Evolutionary conservation across 2,797 vertebrate species (phyloP), one percentile per base, ranked within the genome.

Genomic region (Leptodactylus fallax): DNA sequence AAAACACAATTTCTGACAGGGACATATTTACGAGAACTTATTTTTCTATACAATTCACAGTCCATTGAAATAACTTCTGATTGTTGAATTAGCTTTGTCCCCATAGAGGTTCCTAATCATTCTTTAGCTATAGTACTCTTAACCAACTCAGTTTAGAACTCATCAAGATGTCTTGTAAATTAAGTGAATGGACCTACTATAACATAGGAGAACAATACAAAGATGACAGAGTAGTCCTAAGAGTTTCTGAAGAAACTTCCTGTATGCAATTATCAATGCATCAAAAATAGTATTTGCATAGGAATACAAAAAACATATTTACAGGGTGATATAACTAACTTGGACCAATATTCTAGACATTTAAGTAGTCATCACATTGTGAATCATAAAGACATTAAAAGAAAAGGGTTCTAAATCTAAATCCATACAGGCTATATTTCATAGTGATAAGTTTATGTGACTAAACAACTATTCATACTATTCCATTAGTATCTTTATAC

Each of bases 101-200:
- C 72, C 72, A 77, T 77, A 7, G 47, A 76, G 72, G 10, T 77
- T 51, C 71, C 71, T 74, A 74, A 49, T 49, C 3, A 71, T 36
- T 36, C 16, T 49, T 21, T 74, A 51, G 45, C 19, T n/a, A 74
- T 49, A 45, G 69, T 5, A 19, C 72, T 13, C 19, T 13, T 53
- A n/a, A 51, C 4, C 19, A 45, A 17, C 16, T 72, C 27, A 45
- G 7, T 1, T 67, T 25, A 2, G 27, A 5, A 5, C 10, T 61
- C 13, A 71, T 71, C 25, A 71, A 17, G 16, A 1, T 71, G 25
- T 72, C 49, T 53, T 53, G 45, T 53, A 77, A 51, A 77, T 77
- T 1, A 77, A 69, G 47, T n/a, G 21, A 12, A 5, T n/a, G 72
- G 47, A 77, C 11, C 45, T 49, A 7, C 47, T 74, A 7, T 19